phyloP scores from a whole-genome alignment of 2,797 vertebrate genomes.

The Tadarida brasiliensis region DNA sequence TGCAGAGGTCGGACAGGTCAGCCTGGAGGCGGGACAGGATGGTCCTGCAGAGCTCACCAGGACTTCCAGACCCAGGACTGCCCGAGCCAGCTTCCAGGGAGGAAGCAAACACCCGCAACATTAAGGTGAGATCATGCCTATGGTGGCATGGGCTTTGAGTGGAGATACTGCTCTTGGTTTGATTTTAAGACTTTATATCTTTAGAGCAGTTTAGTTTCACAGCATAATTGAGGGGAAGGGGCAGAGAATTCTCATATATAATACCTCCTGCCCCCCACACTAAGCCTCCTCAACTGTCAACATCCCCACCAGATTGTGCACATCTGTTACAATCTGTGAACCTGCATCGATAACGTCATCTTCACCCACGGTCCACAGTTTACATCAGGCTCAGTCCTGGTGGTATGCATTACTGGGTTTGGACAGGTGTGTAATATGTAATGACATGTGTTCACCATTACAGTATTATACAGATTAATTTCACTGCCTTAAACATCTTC shows the following conservation, averaged over 20 bases:
- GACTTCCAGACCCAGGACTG: slow-evolving; percentile 87
- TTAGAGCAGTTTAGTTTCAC: not conserved
- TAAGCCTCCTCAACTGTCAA: no score
- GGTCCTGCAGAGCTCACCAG: slow-evolving; percentile 78
- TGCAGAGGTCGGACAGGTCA: slow-evolving; percentile 83
- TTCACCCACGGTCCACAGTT: not conserved
- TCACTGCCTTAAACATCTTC: not conserved
- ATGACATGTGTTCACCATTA: not conserved
- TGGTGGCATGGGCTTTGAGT: not conserved
- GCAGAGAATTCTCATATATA: fast-evolving
- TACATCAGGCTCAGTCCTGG: fast-evolving
- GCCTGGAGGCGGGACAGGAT: slow-evolving; percentile 85
- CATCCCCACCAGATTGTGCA: no score
- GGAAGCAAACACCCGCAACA: slow-evolving; percentile 88
- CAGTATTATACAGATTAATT: not conserved
- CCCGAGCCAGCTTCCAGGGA: slow-evolving; percentile 81
- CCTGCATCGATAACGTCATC: fast-evolving
- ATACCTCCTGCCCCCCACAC: not conserved
- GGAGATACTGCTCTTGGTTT: not conserved
- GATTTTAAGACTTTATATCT: not conserved
- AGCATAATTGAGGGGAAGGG: not conserved
- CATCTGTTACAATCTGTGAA: not conserved
- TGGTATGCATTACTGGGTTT: not conserved
- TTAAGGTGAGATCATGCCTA: slow-evolving; percentile 88
- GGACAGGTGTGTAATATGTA: not conserved